Conservation (phyloP, 2,797 vertebrate species). For the Hipposideros larvatus region DNA sequence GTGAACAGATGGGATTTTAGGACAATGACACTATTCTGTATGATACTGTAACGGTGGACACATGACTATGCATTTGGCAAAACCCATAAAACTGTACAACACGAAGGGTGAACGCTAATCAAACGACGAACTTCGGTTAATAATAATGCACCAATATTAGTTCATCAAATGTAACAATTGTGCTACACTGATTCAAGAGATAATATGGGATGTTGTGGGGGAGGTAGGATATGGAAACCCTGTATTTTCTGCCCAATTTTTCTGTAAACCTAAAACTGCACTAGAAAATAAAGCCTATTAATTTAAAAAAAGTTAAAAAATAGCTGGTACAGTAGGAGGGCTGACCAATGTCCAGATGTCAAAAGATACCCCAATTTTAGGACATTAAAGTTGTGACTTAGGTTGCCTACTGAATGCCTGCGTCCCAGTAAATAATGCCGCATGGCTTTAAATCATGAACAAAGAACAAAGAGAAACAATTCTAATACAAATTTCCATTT, state of each 20-base stretch:
- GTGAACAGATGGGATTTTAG: background rate
- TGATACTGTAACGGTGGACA: background rate
- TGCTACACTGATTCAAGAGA: too few species aligned
- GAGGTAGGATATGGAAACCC: background rate
- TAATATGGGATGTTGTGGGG: rapidly evolving
- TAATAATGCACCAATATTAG: background rate
- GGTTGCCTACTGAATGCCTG: background rate
- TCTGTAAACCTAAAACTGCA: background rate
- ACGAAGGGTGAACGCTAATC: background rate
- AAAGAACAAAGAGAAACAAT: constrained; percentile 70
- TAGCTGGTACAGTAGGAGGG: background rate
- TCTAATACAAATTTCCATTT: constrained; percentile 74
- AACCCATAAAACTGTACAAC: rapidly evolving
- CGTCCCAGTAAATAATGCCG: background rate
- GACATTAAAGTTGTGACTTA: background rate
- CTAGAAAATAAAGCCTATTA: background rate
- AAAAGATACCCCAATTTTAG: background rate
- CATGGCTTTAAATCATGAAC: constrained; percentile 34
- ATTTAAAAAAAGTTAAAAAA: background rate
- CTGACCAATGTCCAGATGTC: background rate
- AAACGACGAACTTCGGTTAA: background rate
- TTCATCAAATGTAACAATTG: background rate
- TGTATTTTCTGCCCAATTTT: background rate
- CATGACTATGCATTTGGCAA: background rate
- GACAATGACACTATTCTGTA: background rate